Evolutionary conservation across 2,113 vertebrate species (phyloP).

Genomic region (Trichomycterus rosablanca): DNA sequence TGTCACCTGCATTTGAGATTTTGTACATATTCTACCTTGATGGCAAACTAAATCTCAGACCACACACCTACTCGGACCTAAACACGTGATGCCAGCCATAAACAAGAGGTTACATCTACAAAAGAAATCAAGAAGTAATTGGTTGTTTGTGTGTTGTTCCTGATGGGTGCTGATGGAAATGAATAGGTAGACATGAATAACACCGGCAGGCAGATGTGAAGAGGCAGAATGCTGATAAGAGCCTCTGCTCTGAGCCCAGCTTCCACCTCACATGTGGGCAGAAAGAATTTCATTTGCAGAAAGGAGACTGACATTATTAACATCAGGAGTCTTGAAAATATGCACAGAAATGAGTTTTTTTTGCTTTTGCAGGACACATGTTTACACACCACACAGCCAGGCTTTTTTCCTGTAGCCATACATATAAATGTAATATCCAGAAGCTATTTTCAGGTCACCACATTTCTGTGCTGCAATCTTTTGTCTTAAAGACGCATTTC

Average conservation of each 20-base stretch:
- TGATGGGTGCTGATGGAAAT: conserved; percentile 44
- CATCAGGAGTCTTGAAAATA: conserved; percentile 37
- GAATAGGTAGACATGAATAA: conserved; percentile 43
- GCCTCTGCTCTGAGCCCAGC: conserved; percentile 32
- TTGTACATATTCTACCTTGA: too few relatives aligned
- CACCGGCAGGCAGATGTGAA: conserved; percentile 19
- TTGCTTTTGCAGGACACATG: conserved; percentile 15
- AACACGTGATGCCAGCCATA: conserved; percentile 25
- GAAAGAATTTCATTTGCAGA: conserved; percentile 46
- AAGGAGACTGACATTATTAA: conserved; percentile 37
- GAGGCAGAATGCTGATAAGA: conserved; percentile 42
- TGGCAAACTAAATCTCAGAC: conserved; percentile 16
- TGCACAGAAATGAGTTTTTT: conserved; percentile 36
- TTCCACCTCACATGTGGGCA: conserved; percentile 32
- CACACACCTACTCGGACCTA: conserved; percentile 30
- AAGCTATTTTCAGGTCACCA: conserved; percentile 33
- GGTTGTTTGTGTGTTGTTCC: conserved; percentile 48
- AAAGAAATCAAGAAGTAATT: conserved; percentile 53
- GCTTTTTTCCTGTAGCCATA: conserved; percentile 23
- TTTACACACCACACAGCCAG: conserved; percentile 36
- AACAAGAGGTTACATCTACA: conserved; percentile 42
- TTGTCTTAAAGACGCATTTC: too few relatives aligned
- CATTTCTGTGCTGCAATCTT: conserved; percentile 1
- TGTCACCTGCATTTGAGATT: too few relatives aligned
- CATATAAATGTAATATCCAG: conserved; percentile 29